Base-by-base conservation (phyloP, 2,888 invertebrate species). In the Clusia tigrina region DNA sequence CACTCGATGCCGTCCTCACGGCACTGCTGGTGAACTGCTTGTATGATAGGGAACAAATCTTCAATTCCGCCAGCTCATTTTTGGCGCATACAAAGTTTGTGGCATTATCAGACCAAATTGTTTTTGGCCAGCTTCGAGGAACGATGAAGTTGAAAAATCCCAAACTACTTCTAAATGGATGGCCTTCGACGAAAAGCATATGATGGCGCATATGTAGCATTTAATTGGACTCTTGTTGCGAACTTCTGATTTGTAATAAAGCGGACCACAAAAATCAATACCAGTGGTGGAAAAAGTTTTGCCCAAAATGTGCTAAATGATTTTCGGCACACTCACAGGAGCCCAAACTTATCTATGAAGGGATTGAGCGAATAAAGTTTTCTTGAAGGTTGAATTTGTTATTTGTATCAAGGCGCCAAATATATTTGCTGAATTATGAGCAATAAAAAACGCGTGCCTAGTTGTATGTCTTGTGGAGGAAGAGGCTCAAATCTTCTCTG, bases 121-220 rank as follows among this genome's bases (percentile, higher is more conserved):
- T 63, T 10, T n/a, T 60, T 22, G 66, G 70, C 32, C 60, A 64
- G 1, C 67, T 64, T 10, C 52, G 3, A 68, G 42, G 53, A 67
- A 67, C 1, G 66, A 58, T n/a, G 58, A n/a, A 0, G 67, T 70
- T 0, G 66, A 66, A 25, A 70, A 56, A 54, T 69, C 70, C 22
- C 58, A 52, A 5, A 66, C 67, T 15, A 68, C 10, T n/a, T 69
- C 66, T 10, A 68, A n/a, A 46, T 66, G 66, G 9, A 51, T 46
- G 0, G 70, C 65, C 46, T 70, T 70, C 1, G 66, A 66, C 10
- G 66, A 38, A 26, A 70, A 70, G n/a, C 65, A 68, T 15, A 70
- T 53, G n/a, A 66, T 68, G 15, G 65, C 58, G 20, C 66, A 63
- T 5, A 67, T 59, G 26, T 65, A 66, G 58, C 26, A 65, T 24